Evolutionary conservation across 2,888 invertebrate species (phyloP).

Genomic region (Marasmarcha lunaedactyla): DNA sequence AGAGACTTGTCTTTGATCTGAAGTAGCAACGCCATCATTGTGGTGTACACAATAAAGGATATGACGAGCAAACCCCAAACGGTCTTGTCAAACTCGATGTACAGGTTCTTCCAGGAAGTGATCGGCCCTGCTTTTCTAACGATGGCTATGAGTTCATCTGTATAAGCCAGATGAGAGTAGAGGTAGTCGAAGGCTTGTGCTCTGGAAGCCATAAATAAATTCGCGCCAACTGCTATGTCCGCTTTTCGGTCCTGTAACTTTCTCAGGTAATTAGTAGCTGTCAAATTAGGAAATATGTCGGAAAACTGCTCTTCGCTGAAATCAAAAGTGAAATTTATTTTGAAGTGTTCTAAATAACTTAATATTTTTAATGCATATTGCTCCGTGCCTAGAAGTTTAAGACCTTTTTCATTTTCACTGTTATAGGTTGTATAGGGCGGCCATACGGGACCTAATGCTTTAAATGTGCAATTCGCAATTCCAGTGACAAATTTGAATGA

Average conservation of each 20-base stretch:
- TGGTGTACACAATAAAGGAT: conserved; percentile 14
- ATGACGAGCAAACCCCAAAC: conserved; percentile 22
- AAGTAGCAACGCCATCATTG: too few relatives aligned
- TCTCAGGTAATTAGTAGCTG: conserved; percentile 22
- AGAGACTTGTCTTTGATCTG: too few relatives aligned
- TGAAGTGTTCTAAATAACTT: conserved; percentile 26
- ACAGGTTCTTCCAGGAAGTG: conserved; percentile 19
- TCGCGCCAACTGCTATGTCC: conserved; percentile 21
- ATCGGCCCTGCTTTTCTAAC: conserved; percentile 19
- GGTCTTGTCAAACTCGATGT: conserved; percentile 19
- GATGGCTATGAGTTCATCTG: conserved; percentile 21
- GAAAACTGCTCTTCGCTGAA: conserved; percentile 21
- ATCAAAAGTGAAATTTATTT: conserved; percentile 23
- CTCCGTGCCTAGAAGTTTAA: conserved; percentile 19
- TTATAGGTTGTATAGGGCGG: conserved; percentile 31
- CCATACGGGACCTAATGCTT: conserved; percentile 25
- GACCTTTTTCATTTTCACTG: not conserved
- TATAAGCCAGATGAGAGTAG: conserved; percentile 16
- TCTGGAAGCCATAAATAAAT: conserved; percentile 19
- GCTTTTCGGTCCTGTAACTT: conserved; percentile 17
- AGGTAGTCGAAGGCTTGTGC: conserved; percentile 22
- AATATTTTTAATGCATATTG: conserved; percentile 28
- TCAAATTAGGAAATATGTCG: conserved; percentile 20
- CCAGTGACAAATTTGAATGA: conserved; percentile 26
- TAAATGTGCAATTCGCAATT: conserved; percentile 32